A percentile compares a stretch with the other conserved stretches of the same genome.
phyloP scores from a whole-genome alignment of 2,113 vertebrate species.

The Climacteris rufus region DNA sequence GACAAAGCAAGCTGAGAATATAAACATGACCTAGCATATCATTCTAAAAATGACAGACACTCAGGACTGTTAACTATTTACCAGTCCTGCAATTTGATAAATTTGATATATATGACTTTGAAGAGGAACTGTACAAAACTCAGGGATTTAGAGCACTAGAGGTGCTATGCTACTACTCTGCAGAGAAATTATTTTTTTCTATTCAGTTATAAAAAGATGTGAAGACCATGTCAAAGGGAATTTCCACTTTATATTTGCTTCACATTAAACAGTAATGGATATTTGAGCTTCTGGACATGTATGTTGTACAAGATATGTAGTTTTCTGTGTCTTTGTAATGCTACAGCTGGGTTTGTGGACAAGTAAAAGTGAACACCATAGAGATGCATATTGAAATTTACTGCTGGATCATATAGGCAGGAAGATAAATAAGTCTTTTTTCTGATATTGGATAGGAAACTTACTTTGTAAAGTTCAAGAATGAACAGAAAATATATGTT shows the following conservation, averaged over 20 bases:
- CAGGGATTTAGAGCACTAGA: background rate
- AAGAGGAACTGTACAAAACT: background rate
- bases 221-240: background rate
- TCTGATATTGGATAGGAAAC: background rate
- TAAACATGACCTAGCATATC: background rate
- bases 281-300: background rate
- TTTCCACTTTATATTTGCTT: background rate
- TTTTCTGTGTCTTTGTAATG: background rate
- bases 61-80: background rate
- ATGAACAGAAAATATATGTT: background rate
- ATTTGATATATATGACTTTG: background rate
- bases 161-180: background rate
- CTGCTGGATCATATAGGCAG: background rate
- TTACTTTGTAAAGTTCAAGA: background rate
- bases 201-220: background rate
- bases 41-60: background rate
- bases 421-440: background rate
- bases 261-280: background rate
- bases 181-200: background rate
- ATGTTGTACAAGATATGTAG: background rate
- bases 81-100: background rate
- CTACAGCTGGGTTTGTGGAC: background rate
- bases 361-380: background rate
- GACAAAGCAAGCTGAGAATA: background rate
- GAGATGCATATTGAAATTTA: background rate